Conservation (phyloP, 2,113 vertebrate genomes). For the Cryptotis parvus region DNA sequence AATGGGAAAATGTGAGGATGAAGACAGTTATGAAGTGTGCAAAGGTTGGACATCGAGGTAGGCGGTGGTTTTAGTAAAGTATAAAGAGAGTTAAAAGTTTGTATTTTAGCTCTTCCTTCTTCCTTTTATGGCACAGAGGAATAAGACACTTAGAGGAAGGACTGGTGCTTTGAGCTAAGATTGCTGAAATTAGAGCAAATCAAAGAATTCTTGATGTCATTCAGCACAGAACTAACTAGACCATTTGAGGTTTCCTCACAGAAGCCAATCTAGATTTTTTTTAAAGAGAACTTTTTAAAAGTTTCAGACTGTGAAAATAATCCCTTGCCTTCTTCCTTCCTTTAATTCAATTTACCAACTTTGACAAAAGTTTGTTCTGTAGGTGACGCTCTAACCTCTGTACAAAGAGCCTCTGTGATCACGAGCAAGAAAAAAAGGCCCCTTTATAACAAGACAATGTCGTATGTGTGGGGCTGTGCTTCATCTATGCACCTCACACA, state of each 20-base stretch:
- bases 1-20: neutral
- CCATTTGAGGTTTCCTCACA: constrained; percentile 2
- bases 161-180: constrained; percentile 19
- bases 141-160: neutral
- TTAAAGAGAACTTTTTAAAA: neutral
- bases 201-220: constrained; percentile 45
- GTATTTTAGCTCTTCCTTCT: neutral
- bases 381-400: neutral
- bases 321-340: neutral
- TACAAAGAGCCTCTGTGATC: neutral
- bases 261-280: constrained; percentile 4
- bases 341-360: constrained; percentile 29
- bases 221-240: neutral
- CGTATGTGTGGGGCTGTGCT: neutral
- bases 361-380: neutral
- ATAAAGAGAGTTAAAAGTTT: neutral
- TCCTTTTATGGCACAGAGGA: constrained; percentile 14
- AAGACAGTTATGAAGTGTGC: neutral
- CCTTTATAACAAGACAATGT: neutral
- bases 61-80: neutral
- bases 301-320: constrained; percentile 5
- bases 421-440: constrained; percentile 18
- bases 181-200: constrained; percentile 47
- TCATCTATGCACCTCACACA: neutral
- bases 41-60: neutral